These are phyloP conservation scores for Agrotis puta DNA, from an alignment of 2,888 invertebrate genomes.

Conservation along the genomic window DNA sequence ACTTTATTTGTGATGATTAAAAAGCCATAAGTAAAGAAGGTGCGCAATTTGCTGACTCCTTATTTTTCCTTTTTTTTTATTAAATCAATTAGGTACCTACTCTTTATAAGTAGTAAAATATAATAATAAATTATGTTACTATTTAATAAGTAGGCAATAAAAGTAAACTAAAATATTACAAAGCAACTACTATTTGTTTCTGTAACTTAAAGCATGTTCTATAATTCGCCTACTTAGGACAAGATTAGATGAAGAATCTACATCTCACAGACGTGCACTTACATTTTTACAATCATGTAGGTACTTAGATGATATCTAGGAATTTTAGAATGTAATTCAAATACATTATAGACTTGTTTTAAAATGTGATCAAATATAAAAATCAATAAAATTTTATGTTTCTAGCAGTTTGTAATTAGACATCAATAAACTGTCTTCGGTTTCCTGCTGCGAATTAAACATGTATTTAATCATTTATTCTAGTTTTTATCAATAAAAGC, in stretches of 20 bases:
- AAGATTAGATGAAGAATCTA: not conserved
- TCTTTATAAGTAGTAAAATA: too few species aligned
- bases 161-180: too few species aligned
- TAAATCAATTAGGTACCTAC: too few species aligned
- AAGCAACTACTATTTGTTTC: not conserved
- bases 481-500: constrained; percentile 32
- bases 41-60: not conserved
- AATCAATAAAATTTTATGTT: constrained; percentile 53
- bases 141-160: too few species aligned
- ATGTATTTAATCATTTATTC: constrained; percentile 32
- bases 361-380: constrained; percentile 43
- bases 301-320: constrained; percentile 20
- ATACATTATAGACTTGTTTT: constrained; percentile 55
- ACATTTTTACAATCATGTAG: not conserved
- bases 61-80: not conserved
- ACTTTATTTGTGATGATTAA: constrained; percentile 54
- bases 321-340: constrained; percentile 37
- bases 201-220: constrained; percentile 1
- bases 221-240: not conserved
- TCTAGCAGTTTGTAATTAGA: constrained; percentile 51
- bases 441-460: constrained; percentile 57
- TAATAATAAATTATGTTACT: too few species aligned
- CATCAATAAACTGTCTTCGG: constrained; percentile 46
- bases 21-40: constrained; percentile 28
- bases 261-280: too few species aligned